These are phyloP conservation scores for Ameiurus melas DNA, from an alignment of 2,113 vertebrate genomes.

Conservation along the genomic window DNA sequence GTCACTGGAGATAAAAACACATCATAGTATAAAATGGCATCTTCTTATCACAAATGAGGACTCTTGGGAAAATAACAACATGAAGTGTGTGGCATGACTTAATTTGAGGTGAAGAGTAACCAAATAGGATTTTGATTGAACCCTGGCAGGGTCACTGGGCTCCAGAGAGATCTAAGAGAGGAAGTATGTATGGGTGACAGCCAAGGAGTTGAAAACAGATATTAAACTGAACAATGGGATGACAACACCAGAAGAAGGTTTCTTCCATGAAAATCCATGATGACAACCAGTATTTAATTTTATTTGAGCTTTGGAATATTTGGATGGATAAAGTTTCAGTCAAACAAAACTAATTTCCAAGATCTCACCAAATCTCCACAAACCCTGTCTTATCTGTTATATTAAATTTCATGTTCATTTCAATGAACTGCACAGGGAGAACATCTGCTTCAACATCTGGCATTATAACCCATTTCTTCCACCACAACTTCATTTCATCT, in stretches of 20 bases:
- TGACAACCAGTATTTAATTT: background rate
- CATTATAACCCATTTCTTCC: slow-evolving; percentile 1
- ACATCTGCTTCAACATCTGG: slow-evolving; percentile 1
- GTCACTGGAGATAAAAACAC: background rate
- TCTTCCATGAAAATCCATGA: slow-evolving; percentile 7
- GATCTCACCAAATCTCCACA: background rate
- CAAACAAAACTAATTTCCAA: background rate
- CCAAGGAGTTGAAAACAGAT: slow-evolving; percentile 27
- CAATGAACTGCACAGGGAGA: slow-evolving; percentile 11
- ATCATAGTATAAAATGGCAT: background rate
- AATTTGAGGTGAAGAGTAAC: slow-evolving; percentile 2
- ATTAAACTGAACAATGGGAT: slow-evolving; percentile 42
- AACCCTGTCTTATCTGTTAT: background rate
- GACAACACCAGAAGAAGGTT: slow-evolving; percentile 3
- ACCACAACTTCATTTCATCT: slow-evolving; percentile 28
- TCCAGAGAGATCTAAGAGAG: slow-evolving; percentile 32
- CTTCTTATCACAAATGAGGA: slow-evolving; percentile 28
- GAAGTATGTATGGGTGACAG: slow-evolving; percentile 1
- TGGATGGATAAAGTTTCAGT: background rate
- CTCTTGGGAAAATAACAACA: background rate
- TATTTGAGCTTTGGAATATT: background rate
- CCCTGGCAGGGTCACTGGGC: slow-evolving; percentile 34
- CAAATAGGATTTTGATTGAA: background rate
- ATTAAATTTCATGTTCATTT: slow-evolving; percentile 13
- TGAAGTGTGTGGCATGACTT: slow-evolving; percentile 17